These are phyloP conservation scores for Anolis carolinensis DNA, from an alignment of 2,113 vertebrate genomes.

Conservation along the genomic window DNA sequence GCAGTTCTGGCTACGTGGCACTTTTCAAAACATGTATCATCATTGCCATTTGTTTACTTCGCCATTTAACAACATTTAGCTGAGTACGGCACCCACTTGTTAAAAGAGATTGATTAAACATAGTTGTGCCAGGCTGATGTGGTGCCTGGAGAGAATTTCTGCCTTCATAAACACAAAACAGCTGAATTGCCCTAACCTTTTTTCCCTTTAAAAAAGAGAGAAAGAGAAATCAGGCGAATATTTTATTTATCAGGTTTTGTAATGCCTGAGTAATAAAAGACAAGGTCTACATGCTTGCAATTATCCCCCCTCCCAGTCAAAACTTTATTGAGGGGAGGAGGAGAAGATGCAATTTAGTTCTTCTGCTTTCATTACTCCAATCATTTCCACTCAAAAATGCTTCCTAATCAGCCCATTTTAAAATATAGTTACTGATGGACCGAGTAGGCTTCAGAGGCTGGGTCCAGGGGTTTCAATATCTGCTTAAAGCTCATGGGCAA, in stretches of 20 bases:
- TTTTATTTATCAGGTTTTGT: neutral
- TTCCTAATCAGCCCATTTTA: too few relatives aligned
- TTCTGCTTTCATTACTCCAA: neutral
- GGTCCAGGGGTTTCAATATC: too few relatives aligned
- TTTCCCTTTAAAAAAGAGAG: too few relatives aligned
- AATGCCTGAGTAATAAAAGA: constrained; percentile 1
- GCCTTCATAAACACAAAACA: neutral
- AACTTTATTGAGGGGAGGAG: too few relatives aligned
- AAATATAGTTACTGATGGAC: too few relatives aligned
- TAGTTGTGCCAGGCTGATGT: neutral
- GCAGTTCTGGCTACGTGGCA: constrained; percentile 4
- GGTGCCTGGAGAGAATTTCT: neutral
- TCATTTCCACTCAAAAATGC: neutral
- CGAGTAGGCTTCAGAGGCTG: too few relatives aligned
- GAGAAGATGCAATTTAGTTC: too few relatives aligned
- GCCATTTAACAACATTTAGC: constrained; percentile 19
- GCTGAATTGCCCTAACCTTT: neutral
- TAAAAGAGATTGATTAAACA: constrained; percentile 18
- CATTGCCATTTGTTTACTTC: constrained; percentile 17
- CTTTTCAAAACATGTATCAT: constrained; percentile 26
- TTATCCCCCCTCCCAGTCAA: neutral
- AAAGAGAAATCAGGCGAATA: neutral
- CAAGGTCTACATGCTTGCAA: neutral
- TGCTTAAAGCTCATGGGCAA: too few relatives aligned
- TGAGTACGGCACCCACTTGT: neutral